phyloP scores from a whole-genome alignment of 2,888 invertebrate genomes.

The Drosophila prostipennis region DNA sequence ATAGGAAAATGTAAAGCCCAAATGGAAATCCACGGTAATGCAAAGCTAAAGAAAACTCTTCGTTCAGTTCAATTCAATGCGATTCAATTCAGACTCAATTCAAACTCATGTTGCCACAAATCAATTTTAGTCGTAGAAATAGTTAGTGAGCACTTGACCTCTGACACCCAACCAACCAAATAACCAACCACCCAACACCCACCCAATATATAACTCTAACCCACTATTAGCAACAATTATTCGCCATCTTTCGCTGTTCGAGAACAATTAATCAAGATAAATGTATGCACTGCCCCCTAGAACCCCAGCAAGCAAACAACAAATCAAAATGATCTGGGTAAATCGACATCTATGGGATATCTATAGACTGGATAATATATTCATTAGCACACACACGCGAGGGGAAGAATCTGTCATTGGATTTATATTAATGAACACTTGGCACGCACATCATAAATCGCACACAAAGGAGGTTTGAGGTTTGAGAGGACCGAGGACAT shows the following conservation, averaged over 20 bases:
- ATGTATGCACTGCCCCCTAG: conserved; percentile 42
- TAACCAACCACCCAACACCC: conserved; percentile 1
- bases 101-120: conserved; percentile 42
- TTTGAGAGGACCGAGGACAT: conserved; percentile 15
- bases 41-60: conserved; percentile 49
- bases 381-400: conserved; percentile 57
- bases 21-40: conserved; percentile 84
- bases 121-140: conserved; percentile 32
- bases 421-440: conserved; percentile 77
- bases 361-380: conserved; percentile 67
- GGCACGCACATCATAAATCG: conserved; percentile 79
- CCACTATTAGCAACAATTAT: conserved; percentile 62
- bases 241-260: conserved; percentile 58
- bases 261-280: conserved; percentile 67
- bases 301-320: conserved; percentile 27
- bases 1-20: conserved; percentile 83
- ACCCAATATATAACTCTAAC: background rate
- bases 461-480: conserved; percentile 43
- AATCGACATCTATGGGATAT: conserved; percentile 57
- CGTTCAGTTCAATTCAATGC: conserved; percentile 36
- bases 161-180: conserved; percentile 3
- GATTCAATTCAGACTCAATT: conserved; percentile 17
- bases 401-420: conserved; percentile 63
- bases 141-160: conserved; percentile 29
- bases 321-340: conserved; percentile 38